phyloP scores from a whole-genome alignment of 2,797 vertebrate species.

The Alcedo atthis region DNA sequence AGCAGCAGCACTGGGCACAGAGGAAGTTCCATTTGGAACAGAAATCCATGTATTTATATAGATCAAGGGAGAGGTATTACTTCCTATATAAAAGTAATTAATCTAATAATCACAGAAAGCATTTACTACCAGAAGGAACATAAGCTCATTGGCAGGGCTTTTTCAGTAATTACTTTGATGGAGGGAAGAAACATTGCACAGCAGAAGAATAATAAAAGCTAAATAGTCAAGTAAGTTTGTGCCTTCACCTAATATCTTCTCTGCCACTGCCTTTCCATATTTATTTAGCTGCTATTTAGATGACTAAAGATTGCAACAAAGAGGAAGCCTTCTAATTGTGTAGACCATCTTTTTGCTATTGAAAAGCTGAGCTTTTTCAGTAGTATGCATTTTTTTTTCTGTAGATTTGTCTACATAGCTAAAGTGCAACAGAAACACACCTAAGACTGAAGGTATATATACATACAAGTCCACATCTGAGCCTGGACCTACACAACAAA shows the following conservation, averaged over 20 bases:
- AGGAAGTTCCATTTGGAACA: neutral
- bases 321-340: neutral
- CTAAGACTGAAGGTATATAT: neutral
- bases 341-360: neutral
- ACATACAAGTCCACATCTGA: neutral
- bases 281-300: neutral
- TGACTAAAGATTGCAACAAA: neutral
- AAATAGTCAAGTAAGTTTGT: neutral
- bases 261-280: neutral
- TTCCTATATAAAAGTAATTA: constrained; percentile 34
- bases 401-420: neutral
- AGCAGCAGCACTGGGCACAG: accelerated
- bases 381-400: neutral
- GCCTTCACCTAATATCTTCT: neutral
- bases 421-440: neutral
- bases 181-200: neutral
- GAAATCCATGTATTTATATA: constrained; percentile 5
- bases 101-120: constrained; percentile 6
- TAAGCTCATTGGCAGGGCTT: neutral
- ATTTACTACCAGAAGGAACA: neutral
- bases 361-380: neutral
- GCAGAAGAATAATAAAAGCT: neutral
- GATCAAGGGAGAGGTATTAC: neutral
- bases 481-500: neutral
- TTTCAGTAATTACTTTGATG: neutral